These are phyloP conservation scores for Prietella phreatophila DNA, from an alignment of 2,113 vertebrate species.

Conservation along the genomic window DNA sequence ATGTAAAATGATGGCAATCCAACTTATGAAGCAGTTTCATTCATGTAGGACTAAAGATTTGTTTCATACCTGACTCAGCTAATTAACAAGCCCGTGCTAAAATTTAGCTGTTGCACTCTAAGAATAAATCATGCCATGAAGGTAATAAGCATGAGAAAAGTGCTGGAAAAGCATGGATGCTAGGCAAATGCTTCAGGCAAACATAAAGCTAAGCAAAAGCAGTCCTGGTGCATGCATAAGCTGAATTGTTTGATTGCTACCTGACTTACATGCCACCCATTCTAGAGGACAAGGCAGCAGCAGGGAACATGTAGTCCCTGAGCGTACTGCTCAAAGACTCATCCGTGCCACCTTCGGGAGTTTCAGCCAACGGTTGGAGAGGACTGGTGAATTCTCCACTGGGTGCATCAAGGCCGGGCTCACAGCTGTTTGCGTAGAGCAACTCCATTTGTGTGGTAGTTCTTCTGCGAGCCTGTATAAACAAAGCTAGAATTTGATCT, in stretches of 20 bases:
- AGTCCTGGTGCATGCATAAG: conserved; percentile 29
- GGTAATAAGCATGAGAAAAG: neutral
- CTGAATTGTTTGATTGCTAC: conserved; percentile 49
- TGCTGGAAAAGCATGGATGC: neutral
- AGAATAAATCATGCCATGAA: conserved; percentile 9
- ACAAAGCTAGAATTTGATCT: neutral
- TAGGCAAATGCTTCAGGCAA: conserved; percentile 23
- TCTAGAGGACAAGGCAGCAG: conserved; percentile 86
- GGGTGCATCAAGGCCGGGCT: conserved; percentile 74
- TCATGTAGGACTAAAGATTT: neutral
- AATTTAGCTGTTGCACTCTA: neutral
- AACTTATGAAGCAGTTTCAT: neutral
- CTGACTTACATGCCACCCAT: conserved; percentile 93
- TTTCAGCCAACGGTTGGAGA: conserved; percentile 75
- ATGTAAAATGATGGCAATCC: neutral
- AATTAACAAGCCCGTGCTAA: neutral
- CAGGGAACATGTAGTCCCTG: conserved; percentile 79
- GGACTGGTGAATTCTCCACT: conserved; percentile 73
- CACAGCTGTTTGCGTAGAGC: conserved; percentile 87
- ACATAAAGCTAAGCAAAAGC: conserved; percentile 44
- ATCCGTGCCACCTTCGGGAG: conserved; percentile 71
- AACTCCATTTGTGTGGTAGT: conserved; percentile 96
- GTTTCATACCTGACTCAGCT: neutral
- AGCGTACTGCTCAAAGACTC: conserved; percentile 77
- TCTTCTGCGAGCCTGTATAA: conserved; percentile 84